phyloP scores from a whole-genome alignment of 1,140 invertebrate species.

The Ganaspis sp. region DNA sequence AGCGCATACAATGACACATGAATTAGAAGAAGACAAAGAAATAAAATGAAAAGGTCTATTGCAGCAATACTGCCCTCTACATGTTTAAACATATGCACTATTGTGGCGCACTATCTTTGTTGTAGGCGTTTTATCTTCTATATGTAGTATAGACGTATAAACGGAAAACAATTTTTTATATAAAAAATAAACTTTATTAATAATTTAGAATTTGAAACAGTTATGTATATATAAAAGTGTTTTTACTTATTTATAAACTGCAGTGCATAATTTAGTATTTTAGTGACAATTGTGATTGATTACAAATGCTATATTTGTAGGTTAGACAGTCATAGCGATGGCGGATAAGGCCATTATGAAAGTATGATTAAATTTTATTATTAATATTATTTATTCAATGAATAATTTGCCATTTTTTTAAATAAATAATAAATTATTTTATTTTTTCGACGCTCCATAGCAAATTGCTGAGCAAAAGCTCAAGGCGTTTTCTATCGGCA shows the following conservation, averaged over 20 bases:
- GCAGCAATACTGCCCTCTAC: too few species aligned
- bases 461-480: slow-evolving; percentile 86
- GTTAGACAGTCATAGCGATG: slow-evolving; percentile 61
- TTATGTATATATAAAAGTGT: not conserved
- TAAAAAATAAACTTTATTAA: too few species aligned
- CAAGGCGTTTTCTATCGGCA: slow-evolving; percentile 88
- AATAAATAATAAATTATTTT: slow-evolving; percentile 27
- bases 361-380: slow-evolving; percentile 53
- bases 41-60: too few species aligned
- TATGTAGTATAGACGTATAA: too few species aligned
- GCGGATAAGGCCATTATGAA: slow-evolving; percentile 74
- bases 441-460: slow-evolving; percentile 61
- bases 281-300: slow-evolving; percentile 10
- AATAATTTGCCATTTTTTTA: slow-evolving; percentile 23
- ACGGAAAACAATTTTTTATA: too few species aligned
- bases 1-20: too few species aligned
- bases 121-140: too few species aligned
- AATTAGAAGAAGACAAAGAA: too few species aligned
- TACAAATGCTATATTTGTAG: slow-evolving; percentile 45
- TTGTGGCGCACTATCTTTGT: too few species aligned
- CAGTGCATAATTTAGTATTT: not conserved
- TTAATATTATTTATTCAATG: slow-evolving; percentile 21
- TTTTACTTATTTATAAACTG: not conserved
- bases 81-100: too few species aligned
- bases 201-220: too few species aligned